Base-by-base conservation (phyloP, 1,140 invertebrate species). In the Geopemphigus sp. region DNA sequence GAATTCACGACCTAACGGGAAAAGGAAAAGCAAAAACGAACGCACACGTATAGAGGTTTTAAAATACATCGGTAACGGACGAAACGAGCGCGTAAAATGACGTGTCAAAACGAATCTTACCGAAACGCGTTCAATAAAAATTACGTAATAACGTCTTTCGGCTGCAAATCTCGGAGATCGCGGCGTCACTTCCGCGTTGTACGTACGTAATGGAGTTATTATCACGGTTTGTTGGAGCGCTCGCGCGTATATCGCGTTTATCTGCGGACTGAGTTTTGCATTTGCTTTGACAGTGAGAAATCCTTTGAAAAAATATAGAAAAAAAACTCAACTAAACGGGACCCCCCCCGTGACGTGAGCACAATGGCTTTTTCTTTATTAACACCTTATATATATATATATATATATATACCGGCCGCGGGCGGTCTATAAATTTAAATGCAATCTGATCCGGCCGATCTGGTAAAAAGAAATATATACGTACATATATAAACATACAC, bases 391-490 rank as follows among this genome's bases (percentile, higher is more conserved):
- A 8, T n/a, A n/a, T n/a, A n/a, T n/a, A n/a, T n/a, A n/a, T 78
- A 39, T 8, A 8, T n/a, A n/a, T n/a, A n/a, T 39, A 39, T 39
- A 78, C 74, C n/a, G 56, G 56, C 74, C 56, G 57, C 74, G 74
- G 74, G 74, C 45, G 74, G 74, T 78, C 74, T 78, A 78, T 78
- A 78, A 78, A 78, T 78, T 78, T 78, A 78, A 78, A 78, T 78
- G 74, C 63, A 78, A 78, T 78, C 74, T 78, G 74, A 78, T 78
- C 74, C 61, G 57, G 39, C 74, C 26, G 74, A 78, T 78, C 74
- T 50, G 56, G 32, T 56, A 59, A 76, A 57, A 59, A 59, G 1
- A 54, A 72, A 54, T 29, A n/a, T 54, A 26, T 26, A 70, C 50
- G 22, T 50, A 14, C 12, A 50, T 50, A 50, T 22, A 64, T 63